A percentile compares a stretch with the other conserved stretches of the same genome.
These are phyloP conservation scores for Notarius lentiginosus DNA, from an alignment of 2,113 vertebrate genomes.

Conservation along the genomic window DNA sequence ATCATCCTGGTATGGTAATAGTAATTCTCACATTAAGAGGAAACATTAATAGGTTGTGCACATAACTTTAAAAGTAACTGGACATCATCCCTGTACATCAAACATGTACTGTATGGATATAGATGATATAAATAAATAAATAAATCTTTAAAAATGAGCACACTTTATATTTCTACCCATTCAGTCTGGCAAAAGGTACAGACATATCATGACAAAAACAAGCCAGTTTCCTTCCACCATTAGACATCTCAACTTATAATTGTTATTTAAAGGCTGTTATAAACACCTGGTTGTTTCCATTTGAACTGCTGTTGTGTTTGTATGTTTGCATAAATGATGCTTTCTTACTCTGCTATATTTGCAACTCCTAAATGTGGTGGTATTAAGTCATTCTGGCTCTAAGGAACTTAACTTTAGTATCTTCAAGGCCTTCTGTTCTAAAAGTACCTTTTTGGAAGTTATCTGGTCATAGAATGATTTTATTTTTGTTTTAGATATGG, in stretches of 20 bases:
- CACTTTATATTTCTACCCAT: too few relatives aligned
- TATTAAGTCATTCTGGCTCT: not conserved
- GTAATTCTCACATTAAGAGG: not conserved
- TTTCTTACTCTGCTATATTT: not conserved
- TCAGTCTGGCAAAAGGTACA: too few relatives aligned
- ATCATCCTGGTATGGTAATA: not conserved
- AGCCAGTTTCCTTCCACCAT: not conserved
- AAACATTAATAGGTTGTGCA: not conserved
- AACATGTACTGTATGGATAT: not conserved
- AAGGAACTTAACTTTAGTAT: not conserved
- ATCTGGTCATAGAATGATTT: not conserved
- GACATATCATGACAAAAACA: too few relatives aligned
- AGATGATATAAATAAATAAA: not conserved
- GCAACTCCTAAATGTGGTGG: not conserved
- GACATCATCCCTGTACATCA: not conserved
- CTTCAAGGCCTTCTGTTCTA: not conserved
- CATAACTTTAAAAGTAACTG: not conserved
- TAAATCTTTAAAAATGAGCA: not conserved
- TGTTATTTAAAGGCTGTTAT: not conserved
- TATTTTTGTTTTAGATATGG: not conserved
- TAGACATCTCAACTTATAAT: not conserved
- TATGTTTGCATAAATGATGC: not conserved
- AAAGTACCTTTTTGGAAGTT: not conserved
- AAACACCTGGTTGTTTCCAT: not conserved
- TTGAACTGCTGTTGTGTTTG: not conserved